phyloP scores from a whole-genome alignment of 2,888 invertebrate species.

The Endomychus coccineus region DNA sequence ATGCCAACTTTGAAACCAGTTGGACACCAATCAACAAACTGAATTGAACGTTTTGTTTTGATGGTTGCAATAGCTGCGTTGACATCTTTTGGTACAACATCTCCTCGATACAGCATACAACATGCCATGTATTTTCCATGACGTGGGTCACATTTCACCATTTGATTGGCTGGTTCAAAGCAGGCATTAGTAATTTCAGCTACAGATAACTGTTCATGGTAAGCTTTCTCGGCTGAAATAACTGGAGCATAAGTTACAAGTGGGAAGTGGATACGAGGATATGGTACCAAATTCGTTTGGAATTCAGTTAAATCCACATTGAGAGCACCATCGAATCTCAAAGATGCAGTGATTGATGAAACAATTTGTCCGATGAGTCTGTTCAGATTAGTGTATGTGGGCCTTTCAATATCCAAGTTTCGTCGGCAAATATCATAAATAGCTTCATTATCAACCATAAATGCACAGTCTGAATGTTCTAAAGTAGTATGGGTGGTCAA shows the following conservation, averaged over 20 bases:
- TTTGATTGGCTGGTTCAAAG: slow-evolving; percentile 94
- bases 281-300: slow-evolving; percentile 92
- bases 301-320: slow-evolving; percentile 93
- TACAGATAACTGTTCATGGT: slow-evolving; percentile 86
- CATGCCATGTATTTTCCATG: slow-evolving; percentile 94
- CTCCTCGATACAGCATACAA: slow-evolving; percentile 91
- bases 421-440: slow-evolving; percentile 90
- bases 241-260: slow-evolving; percentile 88
- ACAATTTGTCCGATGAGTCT: slow-evolving; percentile 93
- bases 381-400: slow-evolving; percentile 95
- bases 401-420: slow-evolving; percentile 91
- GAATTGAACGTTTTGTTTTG: slow-evolving; percentile 90
- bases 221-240: slow-evolving; percentile 89
- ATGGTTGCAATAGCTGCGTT: slow-evolving; percentile 91
- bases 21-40: slow-evolving; percentile 89
- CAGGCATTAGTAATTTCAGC: slow-evolving; percentile 93
- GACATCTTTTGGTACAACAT: slow-evolving; percentile 93
- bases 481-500: slow-evolving; percentile 92
- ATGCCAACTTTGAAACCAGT: slow-evolving; percentile 77
- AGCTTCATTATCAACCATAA: slow-evolving; percentile 90
- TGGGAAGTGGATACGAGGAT: slow-evolving; percentile 94
- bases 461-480: slow-evolving; percentile 93
- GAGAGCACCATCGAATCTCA: slow-evolving; percentile 87
- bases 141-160: slow-evolving; percentile 90
- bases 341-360: slow-evolving; percentile 85